Evolutionary conservation across 2,888 invertebrate genomes (phyloP), one percentile per base, ranked within the genome.

Genomic region (Drosophila paramelanica): DNA sequence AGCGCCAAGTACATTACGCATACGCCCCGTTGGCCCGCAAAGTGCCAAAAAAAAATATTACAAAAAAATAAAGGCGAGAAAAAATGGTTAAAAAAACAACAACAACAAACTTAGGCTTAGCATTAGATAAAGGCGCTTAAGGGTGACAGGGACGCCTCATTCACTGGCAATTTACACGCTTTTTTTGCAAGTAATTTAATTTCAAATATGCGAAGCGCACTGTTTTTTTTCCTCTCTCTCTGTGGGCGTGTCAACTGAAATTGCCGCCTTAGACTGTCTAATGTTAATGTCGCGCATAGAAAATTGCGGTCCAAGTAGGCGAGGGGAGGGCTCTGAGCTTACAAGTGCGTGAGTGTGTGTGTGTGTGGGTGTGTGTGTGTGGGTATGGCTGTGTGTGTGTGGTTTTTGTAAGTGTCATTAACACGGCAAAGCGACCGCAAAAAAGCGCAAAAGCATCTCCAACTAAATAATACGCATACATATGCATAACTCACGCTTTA

Each of bases 131-230:
- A 53, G 67, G 50, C 58, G 27, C n/a, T 42, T 41, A 20, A n/a
- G 13, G 27, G 45, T 10, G 31, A 31, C 3, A 2, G 50, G 41
- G 13, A 5, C n/a, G 57, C 59, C 58, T 55, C 67, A 86, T 86
- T 86, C 84, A 88, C 75, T 86, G 75, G 78, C 84, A 89, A 86
- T 89, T 89, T 83, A 87, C 88, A 89, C 86, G 84, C 84, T 88
- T 86, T 86, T 85, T 85, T 84, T 72, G 73, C 87, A 73, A 84
- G 84, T 87, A 86, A 86, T 87, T 89, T 89, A 87, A 81, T 87
- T 86, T 89, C 84, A 86, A 89, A 87, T 84, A 87, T 79, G 79
- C 73, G 62, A 52, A 59, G 36, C 3, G 31, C 42, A 36, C 5
- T 39, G 38, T 50, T 38, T 45, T 36, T 39, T 55, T 33, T 2